Evolutionary conservation across 2,113 vertebrate species (phyloP).

Genomic region (Eleginops maclovinus): DNA sequence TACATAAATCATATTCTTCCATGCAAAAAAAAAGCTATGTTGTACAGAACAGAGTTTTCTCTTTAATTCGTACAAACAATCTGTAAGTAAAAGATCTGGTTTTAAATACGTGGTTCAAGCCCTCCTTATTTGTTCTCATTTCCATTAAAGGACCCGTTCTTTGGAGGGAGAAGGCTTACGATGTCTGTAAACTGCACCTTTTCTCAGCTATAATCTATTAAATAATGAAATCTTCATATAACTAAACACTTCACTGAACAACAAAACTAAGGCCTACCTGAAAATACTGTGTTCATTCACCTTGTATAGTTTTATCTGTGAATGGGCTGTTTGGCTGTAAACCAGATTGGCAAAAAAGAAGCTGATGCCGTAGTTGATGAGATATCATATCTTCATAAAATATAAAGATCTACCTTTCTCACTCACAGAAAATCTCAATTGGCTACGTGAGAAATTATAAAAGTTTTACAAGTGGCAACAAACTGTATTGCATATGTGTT

Average conservation of each 20-base stretch:
- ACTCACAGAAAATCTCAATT: constrained; percentile 24
- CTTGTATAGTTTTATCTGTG: constrained; percentile 66
- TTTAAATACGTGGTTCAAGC: constrained; percentile 25
- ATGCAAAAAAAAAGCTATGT: constrained; percentile 55
- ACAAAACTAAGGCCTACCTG: constrained; percentile 6
- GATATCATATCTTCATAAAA: not conserved
- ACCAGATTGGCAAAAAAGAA: not conserved
- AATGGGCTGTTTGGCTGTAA: constrained; percentile 24
- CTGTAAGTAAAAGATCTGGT: constrained; percentile 57
- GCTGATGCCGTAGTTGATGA: constrained; percentile 5
- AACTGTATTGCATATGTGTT: constrained; percentile 34
- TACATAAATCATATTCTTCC: constrained; percentile 53
- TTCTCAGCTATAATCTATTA: constrained; percentile 24
- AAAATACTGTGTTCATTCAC: constrained; percentile 17
- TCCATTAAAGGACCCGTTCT: not conserved
- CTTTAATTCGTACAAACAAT: constrained; percentile 42
- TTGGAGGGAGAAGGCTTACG: not conserved
- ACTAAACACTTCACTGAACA: constrained; percentile 33
- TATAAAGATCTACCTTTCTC: constrained; percentile 8
- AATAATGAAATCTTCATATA: constrained; percentile 39
- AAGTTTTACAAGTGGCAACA: constrained; percentile 9
- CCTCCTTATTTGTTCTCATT: not conserved
- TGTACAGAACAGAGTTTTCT: constrained; percentile 24
- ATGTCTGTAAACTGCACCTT: not conserved
- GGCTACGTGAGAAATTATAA: constrained; percentile 29